These are phyloP conservation scores for Mus caroli DNA, from an alignment of 2,797 vertebrate genomes.

Conservation along the genomic window DNA sequence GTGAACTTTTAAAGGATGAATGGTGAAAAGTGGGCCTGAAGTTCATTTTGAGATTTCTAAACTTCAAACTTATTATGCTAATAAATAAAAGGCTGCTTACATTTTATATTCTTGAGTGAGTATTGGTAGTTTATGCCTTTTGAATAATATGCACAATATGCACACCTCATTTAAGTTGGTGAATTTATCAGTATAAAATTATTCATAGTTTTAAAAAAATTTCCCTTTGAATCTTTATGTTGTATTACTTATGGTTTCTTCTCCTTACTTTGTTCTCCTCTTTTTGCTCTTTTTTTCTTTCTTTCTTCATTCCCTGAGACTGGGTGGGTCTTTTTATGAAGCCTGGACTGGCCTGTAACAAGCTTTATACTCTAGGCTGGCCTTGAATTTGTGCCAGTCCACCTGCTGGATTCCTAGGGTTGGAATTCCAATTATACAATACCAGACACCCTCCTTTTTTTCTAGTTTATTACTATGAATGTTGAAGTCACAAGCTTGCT, in stretches of 20 bases:
- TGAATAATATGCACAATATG: neutral
- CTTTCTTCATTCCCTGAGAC: neutral
- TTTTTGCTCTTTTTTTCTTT: neutral
- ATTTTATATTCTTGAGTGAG: neutral
- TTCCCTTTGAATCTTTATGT: neutral
- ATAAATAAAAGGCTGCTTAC: neutral
- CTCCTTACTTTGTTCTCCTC: neutral
- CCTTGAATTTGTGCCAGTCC: neutral
- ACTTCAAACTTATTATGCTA: slow-evolving; percentile 7
- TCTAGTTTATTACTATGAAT: neutral
- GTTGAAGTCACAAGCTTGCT: neutral
- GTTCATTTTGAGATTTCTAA: slow-evolving; percentile 37
- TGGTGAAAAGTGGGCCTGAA: neutral
- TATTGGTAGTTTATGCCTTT: neutral
- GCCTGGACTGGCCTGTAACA: neutral
- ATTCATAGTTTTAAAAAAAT: neutral
- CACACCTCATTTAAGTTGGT: slow-evolving; percentile 21
- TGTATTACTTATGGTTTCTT: neutral
- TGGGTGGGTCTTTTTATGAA: neutral
- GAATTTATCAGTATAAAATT: slow-evolving; percentile 54
- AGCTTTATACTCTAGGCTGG: neutral
- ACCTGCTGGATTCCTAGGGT: neutral
- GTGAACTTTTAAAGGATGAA: neutral
- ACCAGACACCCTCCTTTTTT: neutral
- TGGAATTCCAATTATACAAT: neutral